Conservation (phyloP, 2,888 invertebrate genomes). For the Lycia hirtaria region DNA sequence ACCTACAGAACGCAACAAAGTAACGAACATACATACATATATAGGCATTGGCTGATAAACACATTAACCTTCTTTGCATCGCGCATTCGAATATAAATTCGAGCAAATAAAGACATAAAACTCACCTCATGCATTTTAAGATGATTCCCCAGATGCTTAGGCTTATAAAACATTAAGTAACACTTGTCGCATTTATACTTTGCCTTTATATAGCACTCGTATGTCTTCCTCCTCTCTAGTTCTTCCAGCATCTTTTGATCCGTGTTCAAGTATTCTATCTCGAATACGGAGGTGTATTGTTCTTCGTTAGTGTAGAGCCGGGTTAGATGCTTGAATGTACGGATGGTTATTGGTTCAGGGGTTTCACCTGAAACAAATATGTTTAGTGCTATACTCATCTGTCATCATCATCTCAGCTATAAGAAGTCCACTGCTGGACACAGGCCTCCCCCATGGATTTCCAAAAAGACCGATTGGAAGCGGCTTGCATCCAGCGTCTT, state of each 20-base stretch:
- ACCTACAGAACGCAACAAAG: no score
- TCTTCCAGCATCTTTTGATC: slow-evolving; percentile 5
- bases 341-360: slow-evolving; percentile 5
- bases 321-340: slow-evolving; percentile 3
- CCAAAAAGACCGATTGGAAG: no score
- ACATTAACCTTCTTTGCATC: no score
- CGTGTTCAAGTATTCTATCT: slow-evolving; percentile 12
- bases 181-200: slow-evolving; percentile 7
- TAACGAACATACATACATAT: no score
- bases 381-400: no score
- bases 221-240: background rate
- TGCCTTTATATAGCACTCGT: slow-evolving; percentile 6
- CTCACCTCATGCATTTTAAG: slow-evolving; percentile 6
- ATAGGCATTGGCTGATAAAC: no score
- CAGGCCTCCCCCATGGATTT: no score
- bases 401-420: no score
- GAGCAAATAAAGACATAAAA: no score
- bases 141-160: slow-evolving; percentile 11
- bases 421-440: no score
- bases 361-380: slow-evolving; percentile 4
- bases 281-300: slow-evolving; percentile 5
- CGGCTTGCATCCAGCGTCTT: no score
- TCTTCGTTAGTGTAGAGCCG: slow-evolving; percentile 3
- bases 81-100: no score
- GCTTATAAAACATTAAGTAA: slow-evolving; percentile 8